A percentile compares a stretch with the other conserved stretches of the same genome.
These are phyloP conservation scores for Gerris buenoi DNA, from an alignment of 1,140 invertebrate species.

Conservation along the genomic window DNA sequence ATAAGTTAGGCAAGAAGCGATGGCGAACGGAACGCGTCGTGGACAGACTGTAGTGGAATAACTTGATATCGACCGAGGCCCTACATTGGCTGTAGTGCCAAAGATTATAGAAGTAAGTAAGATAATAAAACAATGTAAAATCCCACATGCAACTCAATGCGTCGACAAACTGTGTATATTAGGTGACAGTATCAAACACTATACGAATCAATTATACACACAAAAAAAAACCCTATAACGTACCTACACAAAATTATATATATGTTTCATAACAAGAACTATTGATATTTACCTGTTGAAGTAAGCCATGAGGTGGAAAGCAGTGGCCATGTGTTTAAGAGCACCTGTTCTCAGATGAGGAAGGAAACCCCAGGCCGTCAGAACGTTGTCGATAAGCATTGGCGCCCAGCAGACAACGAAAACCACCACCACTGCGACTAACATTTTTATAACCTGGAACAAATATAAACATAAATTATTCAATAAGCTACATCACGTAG, in stretches of 20 bases:
- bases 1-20: too few species aligned
- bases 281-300: slow-evolving; percentile 40
- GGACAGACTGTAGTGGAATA: too few species aligned
- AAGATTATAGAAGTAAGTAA: too few species aligned
- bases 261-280: background rate
- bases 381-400: slow-evolving; percentile 44
- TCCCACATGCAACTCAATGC: too few species aligned
- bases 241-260: background rate
- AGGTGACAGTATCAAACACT: too few species aligned
- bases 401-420: slow-evolving; percentile 54
- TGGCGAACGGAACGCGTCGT: too few species aligned
- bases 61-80: too few species aligned
- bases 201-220: background rate
- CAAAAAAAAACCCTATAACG: background rate
- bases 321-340: slow-evolving; percentile 43
- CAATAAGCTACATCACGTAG: too few species aligned
- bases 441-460: slow-evolving; percentile 50
- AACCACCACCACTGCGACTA: slow-evolving; percentile 49
- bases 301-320: slow-evolving; percentile 48
- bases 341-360: slow-evolving; percentile 31
- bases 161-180: too few species aligned
- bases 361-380: slow-evolving; percentile 43
- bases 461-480: background rate
- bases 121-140: too few species aligned
- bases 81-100: too few species aligned